Conservation (phyloP, 2,113 vertebrate species). For the Halichoeres trimaculatus region DNA sequence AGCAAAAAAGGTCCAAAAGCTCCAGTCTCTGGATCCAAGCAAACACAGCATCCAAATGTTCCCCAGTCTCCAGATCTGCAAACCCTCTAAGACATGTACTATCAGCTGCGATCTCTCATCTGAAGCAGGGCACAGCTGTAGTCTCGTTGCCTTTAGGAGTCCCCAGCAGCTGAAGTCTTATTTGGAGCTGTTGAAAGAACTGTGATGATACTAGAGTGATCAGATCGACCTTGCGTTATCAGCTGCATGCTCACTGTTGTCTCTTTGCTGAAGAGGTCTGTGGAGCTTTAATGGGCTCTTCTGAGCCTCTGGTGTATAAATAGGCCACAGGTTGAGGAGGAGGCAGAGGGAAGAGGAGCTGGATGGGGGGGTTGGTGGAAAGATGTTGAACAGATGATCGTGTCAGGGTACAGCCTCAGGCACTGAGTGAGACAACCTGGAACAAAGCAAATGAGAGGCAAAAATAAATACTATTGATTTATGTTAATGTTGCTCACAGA, state of each 20-base stretch:
- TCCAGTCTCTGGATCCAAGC: background rate
- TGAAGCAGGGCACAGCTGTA: background rate
- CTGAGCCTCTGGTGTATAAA: constrained; percentile 72
- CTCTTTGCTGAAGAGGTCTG: constrained; percentile 49
- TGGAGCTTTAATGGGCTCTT: constrained; percentile 62
- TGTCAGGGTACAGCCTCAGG: constrained; percentile 55
- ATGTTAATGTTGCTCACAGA: background rate
- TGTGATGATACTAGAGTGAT: constrained; percentile 8
- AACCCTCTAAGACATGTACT: background rate
- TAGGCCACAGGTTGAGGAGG: constrained; percentile 69
- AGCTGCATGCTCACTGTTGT: constrained; percentile 37
- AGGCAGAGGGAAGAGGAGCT: constrained; percentile 19
- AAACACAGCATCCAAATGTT: constrained; percentile 33
- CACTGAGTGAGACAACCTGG: constrained; percentile 37
- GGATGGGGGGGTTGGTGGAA: constrained; percentile 9
- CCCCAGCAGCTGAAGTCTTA: background rate
- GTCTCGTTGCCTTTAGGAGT: background rate
- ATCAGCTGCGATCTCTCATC: background rate
- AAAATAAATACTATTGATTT: background rate
- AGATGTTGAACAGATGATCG: constrained; percentile 60
- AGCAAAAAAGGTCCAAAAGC: background rate
- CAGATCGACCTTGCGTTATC: background rate
- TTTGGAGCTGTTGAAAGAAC: background rate
- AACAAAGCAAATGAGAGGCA: constrained; percentile 36
- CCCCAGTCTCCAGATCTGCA: background rate